A percentile compares a stretch with the other conserved stretches of the same genome.
These are phyloP conservation scores for Sipha maydis DNA, from an alignment of 2,888 invertebrate species.

Conservation along the genomic window DNA sequence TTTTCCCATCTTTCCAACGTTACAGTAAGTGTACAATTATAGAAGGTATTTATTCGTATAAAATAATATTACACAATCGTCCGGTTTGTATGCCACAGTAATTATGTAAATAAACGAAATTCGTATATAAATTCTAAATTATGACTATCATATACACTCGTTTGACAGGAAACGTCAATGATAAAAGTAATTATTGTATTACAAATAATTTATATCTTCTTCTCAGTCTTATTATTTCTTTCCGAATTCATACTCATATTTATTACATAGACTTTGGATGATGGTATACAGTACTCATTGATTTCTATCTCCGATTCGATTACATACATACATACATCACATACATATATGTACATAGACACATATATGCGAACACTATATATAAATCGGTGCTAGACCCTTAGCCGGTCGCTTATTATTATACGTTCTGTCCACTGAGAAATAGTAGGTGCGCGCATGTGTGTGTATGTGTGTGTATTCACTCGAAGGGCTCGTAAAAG, in stretches of 20 bases:
- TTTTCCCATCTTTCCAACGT: no score
- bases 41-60: no score
- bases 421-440: not conserved
- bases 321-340: no score
- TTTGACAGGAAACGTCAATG: not conserved
- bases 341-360: no score
- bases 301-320: slow-evolving; percentile 11
- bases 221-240: not conserved
- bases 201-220: not conserved
- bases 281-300: not conserved
- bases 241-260: not conserved
- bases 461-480: not conserved
- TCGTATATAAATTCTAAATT: no score
- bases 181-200: not conserved
- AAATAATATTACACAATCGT: no score
- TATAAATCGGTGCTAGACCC: not conserved
- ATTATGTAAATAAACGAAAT: not conserved
- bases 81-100: not conserved
- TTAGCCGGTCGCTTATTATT: not conserved
- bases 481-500: slow-evolving; percentile 30
- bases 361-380: not conserved
- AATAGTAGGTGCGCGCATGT: not conserved
- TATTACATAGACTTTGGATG: not conserved
- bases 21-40: no score
- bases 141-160: no score